Percentiles rank a stretch among this genome's conserved stretches.
Evolutionary conservation across 2,113 vertebrate genomes (phyloP).

Genomic region (Origma solitaria): DNA sequence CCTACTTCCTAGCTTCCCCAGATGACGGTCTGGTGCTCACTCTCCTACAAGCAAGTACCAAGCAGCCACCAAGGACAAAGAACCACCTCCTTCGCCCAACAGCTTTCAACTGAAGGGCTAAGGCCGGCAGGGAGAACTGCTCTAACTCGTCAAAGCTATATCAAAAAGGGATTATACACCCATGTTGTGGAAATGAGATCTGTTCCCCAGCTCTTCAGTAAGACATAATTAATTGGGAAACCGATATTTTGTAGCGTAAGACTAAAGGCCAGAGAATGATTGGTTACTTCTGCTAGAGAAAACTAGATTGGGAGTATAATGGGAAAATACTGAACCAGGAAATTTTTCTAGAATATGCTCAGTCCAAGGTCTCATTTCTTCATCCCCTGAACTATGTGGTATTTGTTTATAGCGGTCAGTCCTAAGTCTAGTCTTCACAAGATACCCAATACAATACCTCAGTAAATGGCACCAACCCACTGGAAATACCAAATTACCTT

Average conservation of each 20-base stretch:
- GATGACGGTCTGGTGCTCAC: not conserved
- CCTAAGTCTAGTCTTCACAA: not conserved
- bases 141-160: not conserved
- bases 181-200: not conserved
- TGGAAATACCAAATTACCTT: not conserved
- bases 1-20: not conserved
- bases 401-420: not conserved
- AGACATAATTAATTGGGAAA: not conserved
- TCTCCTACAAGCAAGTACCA: not conserved
- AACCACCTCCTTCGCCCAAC: not conserved
- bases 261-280: not conserved
- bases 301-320: not conserved
- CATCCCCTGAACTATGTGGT: not conserved
- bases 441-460: not conserved
- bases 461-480: not conserved
- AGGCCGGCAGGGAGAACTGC: not conserved
- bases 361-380: not conserved
- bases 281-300: not conserved
- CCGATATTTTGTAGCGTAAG: not conserved
- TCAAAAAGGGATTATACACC: not conserved
- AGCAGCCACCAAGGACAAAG: not conserved
- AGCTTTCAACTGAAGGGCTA: not conserved
- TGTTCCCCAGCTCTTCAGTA: not conserved
- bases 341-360: not conserved
- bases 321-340: not conserved